Conservation (phyloP, 2,113 vertebrate species). For the Eonycteris spelaea region DNA sequence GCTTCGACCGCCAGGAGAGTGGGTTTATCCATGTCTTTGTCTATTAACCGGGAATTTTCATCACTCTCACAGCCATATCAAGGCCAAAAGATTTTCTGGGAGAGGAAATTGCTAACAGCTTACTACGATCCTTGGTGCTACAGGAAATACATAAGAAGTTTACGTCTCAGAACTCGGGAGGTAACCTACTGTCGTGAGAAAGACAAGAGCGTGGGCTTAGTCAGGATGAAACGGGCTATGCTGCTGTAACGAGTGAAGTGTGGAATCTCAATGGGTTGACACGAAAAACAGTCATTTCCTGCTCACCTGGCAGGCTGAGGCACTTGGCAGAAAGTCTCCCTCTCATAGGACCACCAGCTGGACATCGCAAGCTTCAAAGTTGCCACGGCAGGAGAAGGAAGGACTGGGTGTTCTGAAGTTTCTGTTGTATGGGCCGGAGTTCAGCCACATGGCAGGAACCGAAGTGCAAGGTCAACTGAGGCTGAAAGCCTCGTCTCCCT, state of each 20-base stretch:
- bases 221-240: background rate
- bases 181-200: background rate
- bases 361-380: background rate
- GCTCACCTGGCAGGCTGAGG: background rate
- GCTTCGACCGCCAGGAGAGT: background rate
- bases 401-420: background rate
- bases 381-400: background rate
- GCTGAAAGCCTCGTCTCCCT: background rate
- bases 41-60: conserved; percentile 10
- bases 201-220: background rate
- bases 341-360: too few species aligned
- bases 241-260: background rate
- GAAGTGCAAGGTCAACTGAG: background rate
- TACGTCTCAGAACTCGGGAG: background rate
- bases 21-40: conserved; percentile 17
- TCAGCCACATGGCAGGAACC: background rate
- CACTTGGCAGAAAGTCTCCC: background rate
- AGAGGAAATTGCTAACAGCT: background rate
- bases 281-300: background rate
- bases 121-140: background rate
- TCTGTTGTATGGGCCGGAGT: background rate
- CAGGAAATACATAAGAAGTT: background rate
- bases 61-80: background rate
- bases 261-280: background rate
- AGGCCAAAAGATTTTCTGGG: background rate